Evolutionary conservation across 30 jellyfish, hydroid and myxozoan genomes (phyloP), one percentile per base, ranked within the genome.

Genomic region (Rhopilema esculentum): DNA sequence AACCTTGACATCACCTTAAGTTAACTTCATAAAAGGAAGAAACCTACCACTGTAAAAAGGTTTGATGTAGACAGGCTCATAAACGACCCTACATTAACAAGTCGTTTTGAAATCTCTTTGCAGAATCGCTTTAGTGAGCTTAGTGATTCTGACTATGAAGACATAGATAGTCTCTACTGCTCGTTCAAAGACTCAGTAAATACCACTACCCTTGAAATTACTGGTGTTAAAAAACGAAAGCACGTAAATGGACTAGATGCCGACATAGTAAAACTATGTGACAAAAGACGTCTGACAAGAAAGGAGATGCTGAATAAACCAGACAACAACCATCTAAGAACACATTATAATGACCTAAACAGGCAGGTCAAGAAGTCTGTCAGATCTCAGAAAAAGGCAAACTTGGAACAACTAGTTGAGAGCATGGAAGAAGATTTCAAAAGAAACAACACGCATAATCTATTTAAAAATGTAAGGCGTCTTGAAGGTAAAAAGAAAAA

Each of bases 221-320:
- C 67, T 29, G 91, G 91, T 20, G 21, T 17, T 8, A 25, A 48
- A 81, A 63, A 26, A 24, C 86, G 87, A 64, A 81, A 66, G 49
- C 88, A 32, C n/a, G 91, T 81, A 27, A 89, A 81, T 16, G 91
- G 87, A 30, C 23, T 81, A 40, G 27, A 21, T 16, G 65, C n/a
- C 18, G 91, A 81, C 31, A 23, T 66, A 22, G 51, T 23, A 30
- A 21, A 81, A 29, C 27, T 63, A 18, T 64, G 87, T 81, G 72
- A 33, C 27, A 48, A 66, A 48, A 65, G 86, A 66, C 33, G 86
- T 16, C 27, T 15, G n/a, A 74, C 86, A 16, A 67, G 86, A 27
- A 33, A 26, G 25, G 51, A 31, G 69, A 66, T 81, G 69, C 25
- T 68, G 81, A 69, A 31, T 33, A 27, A 68, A 40, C 78, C 80